Evolutionary conservation across 2,113 vertebrate species (phyloP), one percentile per base, ranked within the genome.

Genomic region (Laterallus jamaicensis): DNA sequence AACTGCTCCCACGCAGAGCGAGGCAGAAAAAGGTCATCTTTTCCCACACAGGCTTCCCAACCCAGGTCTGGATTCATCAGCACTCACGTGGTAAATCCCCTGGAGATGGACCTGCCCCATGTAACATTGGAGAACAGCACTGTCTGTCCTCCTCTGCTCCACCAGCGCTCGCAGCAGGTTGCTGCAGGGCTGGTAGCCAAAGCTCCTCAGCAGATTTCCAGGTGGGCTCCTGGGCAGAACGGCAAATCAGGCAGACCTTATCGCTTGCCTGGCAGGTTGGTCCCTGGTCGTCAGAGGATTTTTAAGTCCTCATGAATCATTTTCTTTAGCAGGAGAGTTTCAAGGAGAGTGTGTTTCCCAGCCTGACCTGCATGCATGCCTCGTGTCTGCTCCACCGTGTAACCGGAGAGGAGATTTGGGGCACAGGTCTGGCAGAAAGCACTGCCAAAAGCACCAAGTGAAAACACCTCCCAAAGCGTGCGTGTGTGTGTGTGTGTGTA

Each of bases 1-100:
- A 69, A 75, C 55, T 69, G n/a, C 31, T 42, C 37, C 59, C 0
- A 0, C 31, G 24, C 8, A 12, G 26, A 49, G 19, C 0, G 0
- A 35, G 31, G 32, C 52, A 71, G 73, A 56, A 74, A 58, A 52
- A 70, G 42, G 39, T 42, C 14, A 67, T 68, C 16, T 31, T 42
- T 32, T 80, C 26, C 35, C 29, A 8, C 22, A 21, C 14, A 49
- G 59, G 35, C 50, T 68, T 94, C 35, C 35, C 1, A 5, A 63
- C 9, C 24, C 1, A 0, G 55, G 15, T 71, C 28, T 0, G 0
- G 17, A 40, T 88, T 90, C 54, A 39, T 74, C 68, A 50, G 19
- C 26, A 14, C n/a, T 86, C 3, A 0, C 29, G 6, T 7, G 71
- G 42, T 67, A 56, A 67, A 55, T 39, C 35, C 25, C 55, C 15